phyloP scores from a whole-genome alignment of 2,888 invertebrate species.

The Campopleginae sp. region DNA sequence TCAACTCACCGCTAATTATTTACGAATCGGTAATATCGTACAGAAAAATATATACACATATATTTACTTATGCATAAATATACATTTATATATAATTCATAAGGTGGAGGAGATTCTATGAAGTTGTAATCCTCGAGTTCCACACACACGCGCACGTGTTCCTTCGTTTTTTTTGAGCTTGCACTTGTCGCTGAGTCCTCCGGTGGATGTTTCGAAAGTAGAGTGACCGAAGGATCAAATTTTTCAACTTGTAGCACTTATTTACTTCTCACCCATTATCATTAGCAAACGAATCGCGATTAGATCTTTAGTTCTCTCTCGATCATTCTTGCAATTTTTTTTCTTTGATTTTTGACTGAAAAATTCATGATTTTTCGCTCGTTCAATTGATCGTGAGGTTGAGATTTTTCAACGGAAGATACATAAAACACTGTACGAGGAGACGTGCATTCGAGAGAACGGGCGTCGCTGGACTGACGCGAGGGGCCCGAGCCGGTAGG shows the following conservation, averaged over 20 bases:
- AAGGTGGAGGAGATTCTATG: neutral
- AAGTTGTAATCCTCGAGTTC: conserved; percentile 23
- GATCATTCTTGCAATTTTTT: neutral
- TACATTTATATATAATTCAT: conserved; percentile 1
- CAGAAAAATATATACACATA: conserved; percentile 7
- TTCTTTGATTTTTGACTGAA: neutral
- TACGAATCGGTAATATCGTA: neutral
- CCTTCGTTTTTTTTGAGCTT: neutral
- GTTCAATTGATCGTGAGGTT: neutral
- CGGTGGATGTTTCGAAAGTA: neutral
- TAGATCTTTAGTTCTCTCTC: neutral
- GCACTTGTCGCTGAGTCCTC: neutral
- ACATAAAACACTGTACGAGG: conserved; percentile 47
- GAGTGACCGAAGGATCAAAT: neutral
- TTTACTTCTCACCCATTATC: neutral
- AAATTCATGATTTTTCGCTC: conserved; percentile 2
- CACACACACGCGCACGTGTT: conserved; percentile 6
- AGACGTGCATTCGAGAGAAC: conserved; percentile 79
- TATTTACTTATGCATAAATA: conserved; percentile 5
- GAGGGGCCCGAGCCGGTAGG: conserved; percentile 69
- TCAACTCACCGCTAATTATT: conserved; percentile 44
- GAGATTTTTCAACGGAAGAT: neutral
- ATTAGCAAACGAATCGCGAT: neutral
- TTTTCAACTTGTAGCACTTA: neutral
- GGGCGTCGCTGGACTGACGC: conserved; percentile 78